Evolutionary conservation across 2,797 vertebrate genomes (phyloP).

Genomic region (Siniperca undulata): DNA sequence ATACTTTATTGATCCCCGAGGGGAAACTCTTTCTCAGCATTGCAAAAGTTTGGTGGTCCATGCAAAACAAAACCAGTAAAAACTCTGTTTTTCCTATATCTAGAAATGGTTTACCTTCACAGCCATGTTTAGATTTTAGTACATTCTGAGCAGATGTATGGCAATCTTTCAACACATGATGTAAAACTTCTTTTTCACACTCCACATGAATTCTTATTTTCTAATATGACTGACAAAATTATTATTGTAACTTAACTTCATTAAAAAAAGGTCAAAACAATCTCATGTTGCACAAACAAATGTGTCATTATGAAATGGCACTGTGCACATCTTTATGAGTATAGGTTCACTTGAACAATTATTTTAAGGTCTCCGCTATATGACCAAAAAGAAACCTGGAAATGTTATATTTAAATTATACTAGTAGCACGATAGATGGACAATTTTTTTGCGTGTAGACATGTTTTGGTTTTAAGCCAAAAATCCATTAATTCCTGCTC

Average conservation of each 20-base stretch:
- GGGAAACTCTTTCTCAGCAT: too few species aligned
- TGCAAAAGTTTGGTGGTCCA: slow-evolving; percentile 25
- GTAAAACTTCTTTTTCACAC: neutral
- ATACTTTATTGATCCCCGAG: too few species aligned
- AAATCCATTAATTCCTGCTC: slow-evolving; percentile 10
- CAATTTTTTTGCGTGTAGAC: neutral
- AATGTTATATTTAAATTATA: neutral
- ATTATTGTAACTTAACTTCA: neutral
- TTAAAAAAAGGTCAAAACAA: neutral
- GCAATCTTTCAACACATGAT: slow-evolving; percentile 4
- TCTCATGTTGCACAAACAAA: neutral
- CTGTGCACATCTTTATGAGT: neutral
- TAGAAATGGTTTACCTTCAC: slow-evolving; percentile 16
- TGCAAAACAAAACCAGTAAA: slow-evolving; percentile 27
- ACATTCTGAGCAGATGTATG: slow-evolving; percentile 28
- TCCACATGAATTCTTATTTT: neutral
- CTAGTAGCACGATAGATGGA: neutral
- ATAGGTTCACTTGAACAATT: neutral
- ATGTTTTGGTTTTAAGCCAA: neutral
- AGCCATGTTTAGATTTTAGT: slow-evolving; percentile 5
- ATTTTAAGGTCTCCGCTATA: neutral
- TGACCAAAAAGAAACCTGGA: neutral
- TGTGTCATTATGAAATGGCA: neutral
- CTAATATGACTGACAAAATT: neutral
- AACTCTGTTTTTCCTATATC: slow-evolving; percentile 6